phyloP scores from a whole-genome alignment of 2,113 vertebrate genomes.

The Peromyscus polionotus region DNA sequence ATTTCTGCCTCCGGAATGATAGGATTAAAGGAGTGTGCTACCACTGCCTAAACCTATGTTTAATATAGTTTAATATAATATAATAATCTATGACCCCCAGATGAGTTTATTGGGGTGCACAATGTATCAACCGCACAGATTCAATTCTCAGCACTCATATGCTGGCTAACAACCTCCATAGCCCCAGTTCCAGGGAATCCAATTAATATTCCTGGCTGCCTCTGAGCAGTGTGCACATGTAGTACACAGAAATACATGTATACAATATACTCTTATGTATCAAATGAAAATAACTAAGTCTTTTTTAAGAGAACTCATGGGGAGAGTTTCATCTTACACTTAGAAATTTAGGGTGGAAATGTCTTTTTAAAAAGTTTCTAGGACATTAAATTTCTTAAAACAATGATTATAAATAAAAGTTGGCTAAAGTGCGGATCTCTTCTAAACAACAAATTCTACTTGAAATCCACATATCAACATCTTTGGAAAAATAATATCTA shows the following conservation, averaged over 20 bases:
- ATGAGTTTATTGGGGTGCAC: too few species aligned
- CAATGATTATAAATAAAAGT: not conserved
- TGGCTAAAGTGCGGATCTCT: not conserved
- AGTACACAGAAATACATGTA: not conserved
- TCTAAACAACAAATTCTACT: not conserved
- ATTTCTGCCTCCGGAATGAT: too few species aligned
- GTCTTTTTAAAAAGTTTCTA: not conserved
- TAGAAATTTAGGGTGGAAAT: not conserved
- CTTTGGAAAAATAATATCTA: not conserved
- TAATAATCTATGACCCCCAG: too few species aligned
- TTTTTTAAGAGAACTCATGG: not conserved
- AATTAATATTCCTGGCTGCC: not conserved
- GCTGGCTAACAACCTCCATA: not conserved
- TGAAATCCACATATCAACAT: not conserved
- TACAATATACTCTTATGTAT: not conserved
- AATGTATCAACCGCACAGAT: too few species aligned
- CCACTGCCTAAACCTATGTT: too few species aligned
- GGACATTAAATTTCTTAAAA: not conserved
- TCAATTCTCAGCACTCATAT: not conserved
- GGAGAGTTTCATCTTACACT: not conserved
- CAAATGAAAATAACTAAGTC: not conserved
- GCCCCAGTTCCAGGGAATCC: not conserved
- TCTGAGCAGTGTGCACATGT: not conserved
- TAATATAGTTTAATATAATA: too few species aligned
- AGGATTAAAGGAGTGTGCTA: too few species aligned